phyloP scores from a whole-genome alignment of 2,113 vertebrate genomes.

The Bubo scandiacus region DNA sequence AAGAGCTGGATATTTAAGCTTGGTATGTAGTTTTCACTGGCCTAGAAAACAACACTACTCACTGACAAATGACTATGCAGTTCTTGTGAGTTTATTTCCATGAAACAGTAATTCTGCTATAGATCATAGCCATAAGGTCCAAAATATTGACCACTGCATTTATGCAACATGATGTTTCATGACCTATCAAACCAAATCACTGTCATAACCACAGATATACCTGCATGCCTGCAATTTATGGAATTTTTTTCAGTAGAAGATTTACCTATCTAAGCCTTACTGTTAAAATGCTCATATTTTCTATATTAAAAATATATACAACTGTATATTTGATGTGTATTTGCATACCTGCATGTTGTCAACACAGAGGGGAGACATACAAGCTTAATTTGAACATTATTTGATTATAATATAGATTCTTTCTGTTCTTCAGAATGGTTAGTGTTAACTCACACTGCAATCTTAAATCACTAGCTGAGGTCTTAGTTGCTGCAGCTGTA shows the following conservation, averaged over 20 bases:
- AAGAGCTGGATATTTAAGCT: constrained; percentile 49
- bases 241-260: constrained; percentile 2
- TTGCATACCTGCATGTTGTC: neutral
- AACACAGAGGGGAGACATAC: neutral
- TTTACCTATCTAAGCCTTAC: neutral
- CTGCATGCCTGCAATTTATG: neutral
- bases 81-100: constrained; percentile 50
- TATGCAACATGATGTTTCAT: constrained; percentile 42
- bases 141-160: constrained; percentile 39
- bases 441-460: neutral
- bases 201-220: neutral
- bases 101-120: constrained; percentile 63
- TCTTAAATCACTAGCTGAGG: neutral
- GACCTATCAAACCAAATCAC: constrained; percentile 14
- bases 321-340: neutral
- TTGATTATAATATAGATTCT: neutral
- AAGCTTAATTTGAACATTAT: neutral
- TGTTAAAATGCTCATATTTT: neutral
- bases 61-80: constrained; percentile 68
- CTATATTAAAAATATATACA: neutral
- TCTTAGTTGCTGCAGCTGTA: neutral
- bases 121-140: constrained; percentile 56
- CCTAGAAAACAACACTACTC: constrained; percentile 59
- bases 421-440: neutral
- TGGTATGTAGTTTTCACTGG: constrained; percentile 41